These are phyloP conservation scores for Malaclemys terrapin DNA, from an alignment of 2,113 vertebrate species.

Conservation along the genomic window DNA sequence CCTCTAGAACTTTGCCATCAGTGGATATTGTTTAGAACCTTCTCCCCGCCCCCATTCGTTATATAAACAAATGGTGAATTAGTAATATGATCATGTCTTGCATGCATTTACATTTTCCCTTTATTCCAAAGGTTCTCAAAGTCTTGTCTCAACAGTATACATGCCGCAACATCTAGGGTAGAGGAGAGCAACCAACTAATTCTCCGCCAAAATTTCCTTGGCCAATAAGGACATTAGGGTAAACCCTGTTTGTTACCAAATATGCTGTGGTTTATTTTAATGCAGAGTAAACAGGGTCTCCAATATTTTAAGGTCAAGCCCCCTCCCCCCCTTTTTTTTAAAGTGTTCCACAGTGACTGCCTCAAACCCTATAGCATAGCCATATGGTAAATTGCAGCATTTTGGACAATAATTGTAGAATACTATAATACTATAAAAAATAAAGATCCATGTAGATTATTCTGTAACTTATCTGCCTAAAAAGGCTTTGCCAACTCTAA, in stretches of 20 bases:
- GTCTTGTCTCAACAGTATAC: background rate
- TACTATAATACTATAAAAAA: background rate
- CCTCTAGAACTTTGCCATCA: background rate
- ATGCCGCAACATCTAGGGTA: background rate
- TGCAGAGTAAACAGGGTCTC: background rate
- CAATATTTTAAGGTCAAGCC: slow-evolving; percentile 11
- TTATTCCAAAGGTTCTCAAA: background rate
- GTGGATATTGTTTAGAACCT: background rate
- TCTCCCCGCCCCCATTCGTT: background rate
- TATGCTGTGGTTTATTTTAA: background rate
- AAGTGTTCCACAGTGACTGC: background rate
- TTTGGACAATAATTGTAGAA: background rate
- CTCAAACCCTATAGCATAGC: background rate
- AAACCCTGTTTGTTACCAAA: background rate
- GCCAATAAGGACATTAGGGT: background rate
- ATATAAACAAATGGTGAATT: background rate
- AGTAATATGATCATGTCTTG: too few species aligned
- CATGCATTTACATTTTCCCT: background rate
- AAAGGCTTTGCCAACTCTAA: background rate
- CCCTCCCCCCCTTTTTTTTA: background rate
- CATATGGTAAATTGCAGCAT: background rate
- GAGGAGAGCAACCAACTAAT: background rate
- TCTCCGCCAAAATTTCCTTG: background rate
- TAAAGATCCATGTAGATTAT: background rate
- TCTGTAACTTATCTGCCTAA: slow-evolving; percentile 3